Conservation (phyloP, 2,113 vertebrate genomes). For the Ageneiosus marmoratus region DNA sequence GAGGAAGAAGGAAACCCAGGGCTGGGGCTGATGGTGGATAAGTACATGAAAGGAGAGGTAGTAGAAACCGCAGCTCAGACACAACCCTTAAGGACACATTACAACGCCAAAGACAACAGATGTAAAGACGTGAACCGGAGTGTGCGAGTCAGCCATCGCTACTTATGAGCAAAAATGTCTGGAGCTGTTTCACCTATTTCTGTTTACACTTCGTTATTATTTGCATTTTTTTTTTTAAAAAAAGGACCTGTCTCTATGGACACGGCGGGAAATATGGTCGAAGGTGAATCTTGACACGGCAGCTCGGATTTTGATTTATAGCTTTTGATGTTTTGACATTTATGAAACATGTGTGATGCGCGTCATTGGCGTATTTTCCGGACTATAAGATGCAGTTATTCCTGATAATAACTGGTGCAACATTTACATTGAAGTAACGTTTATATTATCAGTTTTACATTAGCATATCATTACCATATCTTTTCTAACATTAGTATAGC, state of each 20-base stretch:
- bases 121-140: slow-evolving; percentile 77
- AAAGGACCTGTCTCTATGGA: neutral
- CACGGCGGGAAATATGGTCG: neutral
- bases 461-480: neutral
- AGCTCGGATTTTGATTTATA: slow-evolving; percentile 26
- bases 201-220: slow-evolving; percentile 46
- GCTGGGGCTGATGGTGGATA: slow-evolving; percentile 73
- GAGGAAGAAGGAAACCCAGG: slow-evolving; percentile 54
- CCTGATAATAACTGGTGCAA: neutral
- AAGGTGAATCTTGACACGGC: slow-evolving; percentile 25
- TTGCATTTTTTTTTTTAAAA: neutral
- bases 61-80: slow-evolving; percentile 75
- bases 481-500: neutral
- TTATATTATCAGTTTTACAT: neutral
- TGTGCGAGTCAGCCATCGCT: slow-evolving; percentile 78
- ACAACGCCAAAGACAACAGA: slow-evolving; percentile 90
- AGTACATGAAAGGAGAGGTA: slow-evolving; percentile 67
- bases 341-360: neutral
- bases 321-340: neutral
- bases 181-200: slow-evolving; percentile 44
- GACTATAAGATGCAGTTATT: neutral
- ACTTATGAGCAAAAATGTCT: slow-evolving; percentile 50
- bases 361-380: neutral
- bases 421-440: neutral
- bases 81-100: slow-evolving; percentile 78